These are phyloP conservation scores for Priocnemis perturbator DNA, from an alignment of 2,888 invertebrate genomes.

Conservation along the genomic window DNA sequence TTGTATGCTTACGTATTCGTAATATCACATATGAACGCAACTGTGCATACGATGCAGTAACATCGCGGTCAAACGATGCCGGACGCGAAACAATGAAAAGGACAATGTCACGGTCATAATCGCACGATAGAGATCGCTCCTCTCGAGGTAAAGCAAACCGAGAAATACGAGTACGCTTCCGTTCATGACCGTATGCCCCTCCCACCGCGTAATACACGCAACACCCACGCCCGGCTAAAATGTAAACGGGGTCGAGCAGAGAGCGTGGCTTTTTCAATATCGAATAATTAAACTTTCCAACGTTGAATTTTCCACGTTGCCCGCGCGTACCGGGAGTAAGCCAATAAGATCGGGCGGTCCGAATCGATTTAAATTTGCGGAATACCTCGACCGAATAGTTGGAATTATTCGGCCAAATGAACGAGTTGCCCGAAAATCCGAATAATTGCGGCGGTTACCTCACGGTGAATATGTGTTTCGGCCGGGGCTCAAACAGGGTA, in stretches of 20 bases:
- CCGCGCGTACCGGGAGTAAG: slow-evolving; percentile 16
- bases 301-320: slow-evolving; percentile 16
- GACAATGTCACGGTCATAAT: neutral
- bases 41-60: no score
- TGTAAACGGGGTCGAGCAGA: neutral
- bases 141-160: no score
- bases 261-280: slow-evolving; percentile 35
- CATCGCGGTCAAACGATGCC: no score
- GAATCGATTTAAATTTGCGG: slow-evolving; percentile 55
- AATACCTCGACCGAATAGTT: slow-evolving; percentile 55
- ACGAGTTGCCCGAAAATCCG: slow-evolving; percentile 52
- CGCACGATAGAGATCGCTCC: neutral
- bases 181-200: neutral
- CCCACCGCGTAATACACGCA: no score
- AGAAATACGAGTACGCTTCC: neutral
- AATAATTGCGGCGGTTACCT: slow-evolving; percentile 42
- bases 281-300: slow-evolving; percentile 22
- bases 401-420: slow-evolving; percentile 58
- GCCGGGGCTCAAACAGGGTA: slow-evolving; percentile 31
- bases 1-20: no score
- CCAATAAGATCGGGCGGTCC: slow-evolving; percentile 48
- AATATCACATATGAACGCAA: no score
- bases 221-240: no score
- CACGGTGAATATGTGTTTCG: slow-evolving; percentile 43
- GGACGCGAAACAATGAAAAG: neutral